phyloP scores from a whole-genome alignment of 2,888 invertebrate species.

The Lydus trimaculatus region DNA sequence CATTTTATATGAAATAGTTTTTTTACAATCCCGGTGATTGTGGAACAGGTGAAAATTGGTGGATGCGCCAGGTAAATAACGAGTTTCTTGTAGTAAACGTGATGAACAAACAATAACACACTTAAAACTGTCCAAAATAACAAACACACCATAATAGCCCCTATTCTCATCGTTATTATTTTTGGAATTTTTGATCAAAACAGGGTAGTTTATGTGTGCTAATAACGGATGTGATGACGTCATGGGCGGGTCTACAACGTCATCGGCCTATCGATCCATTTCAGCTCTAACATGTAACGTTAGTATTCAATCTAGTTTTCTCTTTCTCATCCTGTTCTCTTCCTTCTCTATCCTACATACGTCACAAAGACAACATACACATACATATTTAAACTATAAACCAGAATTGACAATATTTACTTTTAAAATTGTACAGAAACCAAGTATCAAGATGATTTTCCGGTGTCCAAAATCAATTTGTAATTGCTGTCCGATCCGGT shows the following conservation, averaged over 20 bases:
- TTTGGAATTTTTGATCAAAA: background rate
- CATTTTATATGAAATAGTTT: background rate
- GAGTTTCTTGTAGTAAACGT: too few relatives aligned
- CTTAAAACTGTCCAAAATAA: too few relatives aligned
- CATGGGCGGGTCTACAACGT: constrained; percentile 42
- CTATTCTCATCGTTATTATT: too few relatives aligned
- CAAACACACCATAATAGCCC: background rate
- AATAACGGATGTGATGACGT: constrained; percentile 35
- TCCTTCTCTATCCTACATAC: background rate
- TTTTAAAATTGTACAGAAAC: background rate
- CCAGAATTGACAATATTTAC: background rate
- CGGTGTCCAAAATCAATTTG: background rate
- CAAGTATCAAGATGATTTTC: background rate
- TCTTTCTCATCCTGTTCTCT: background rate
- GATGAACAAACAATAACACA: too few relatives aligned
- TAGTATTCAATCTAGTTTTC: background rate
- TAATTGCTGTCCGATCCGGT: background rate
- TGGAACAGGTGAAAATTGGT: background rate
- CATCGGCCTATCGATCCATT: constrained; percentile 36
- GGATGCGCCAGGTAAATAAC: background rate
- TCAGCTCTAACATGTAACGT: constrained; percentile 10
- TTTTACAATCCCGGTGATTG: background rate
- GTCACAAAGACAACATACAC: background rate
- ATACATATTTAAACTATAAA: background rate
- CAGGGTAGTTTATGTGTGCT: background rate